Conservation (phyloP, 2,888 invertebrate species). For the Callinectes sapidus region DNA sequence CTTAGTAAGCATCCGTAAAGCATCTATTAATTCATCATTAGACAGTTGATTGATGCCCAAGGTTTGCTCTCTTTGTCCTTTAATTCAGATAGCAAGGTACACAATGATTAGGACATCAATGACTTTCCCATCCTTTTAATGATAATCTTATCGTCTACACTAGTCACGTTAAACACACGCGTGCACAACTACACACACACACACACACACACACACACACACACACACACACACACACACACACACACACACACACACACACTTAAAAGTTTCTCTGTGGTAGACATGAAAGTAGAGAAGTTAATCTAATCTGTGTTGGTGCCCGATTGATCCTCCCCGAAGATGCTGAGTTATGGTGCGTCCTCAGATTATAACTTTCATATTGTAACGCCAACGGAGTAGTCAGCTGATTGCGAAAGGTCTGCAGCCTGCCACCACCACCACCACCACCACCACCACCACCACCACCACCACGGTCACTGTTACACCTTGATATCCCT, state of each 20-base stretch:
- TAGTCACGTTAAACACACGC: neutral
- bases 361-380: slow-evolving; percentile 37
- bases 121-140: neutral
- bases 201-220: no score
- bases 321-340: neutral
- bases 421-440: neutral
- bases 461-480: neutral
- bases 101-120: neutral
- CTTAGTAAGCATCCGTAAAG: no score
- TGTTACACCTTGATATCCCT: neutral
- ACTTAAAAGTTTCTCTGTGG: neutral
- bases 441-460: neutral
- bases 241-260: no score
- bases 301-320: neutral
- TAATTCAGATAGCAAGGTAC: neutral
- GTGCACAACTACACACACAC: neutral
- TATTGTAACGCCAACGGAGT: slow-evolving; percentile 24
- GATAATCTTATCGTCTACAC: neutral
- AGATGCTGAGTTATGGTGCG: slow-evolving; percentile 36
- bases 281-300: slow-evolving; percentile 30
- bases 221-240: no score
- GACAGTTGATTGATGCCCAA: neutral
- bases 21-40: neutral
- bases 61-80: neutral
- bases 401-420: slow-evolving; percentile 41